Base-by-base conservation (phyloP, 2,888 invertebrate genomes). In the Sminthurides aquaticus region DNA sequence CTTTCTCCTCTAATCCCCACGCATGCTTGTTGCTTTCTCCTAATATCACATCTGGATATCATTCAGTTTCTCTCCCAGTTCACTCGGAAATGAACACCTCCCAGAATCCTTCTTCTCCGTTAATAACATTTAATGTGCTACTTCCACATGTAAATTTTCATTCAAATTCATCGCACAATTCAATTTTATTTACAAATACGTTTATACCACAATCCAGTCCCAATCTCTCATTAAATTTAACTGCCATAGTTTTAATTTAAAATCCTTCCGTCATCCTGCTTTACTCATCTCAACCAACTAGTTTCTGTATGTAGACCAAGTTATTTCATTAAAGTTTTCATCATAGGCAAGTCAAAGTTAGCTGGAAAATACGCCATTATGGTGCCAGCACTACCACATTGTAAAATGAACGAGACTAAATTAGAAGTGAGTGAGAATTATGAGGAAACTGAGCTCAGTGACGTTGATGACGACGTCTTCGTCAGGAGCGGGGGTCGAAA, bases 401-500 rank as follows among this genome's bases (percentile, higher is more conserved):
- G 73, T 60, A 68, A 68, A 59, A 73, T 73, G 73, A 73, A 73
- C 62, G 71, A 71, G 75, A 84, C 82, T 75, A 82, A 84, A 72
- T 81, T 85, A 61, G 84, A 85, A 72, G 83, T 87, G 55, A 80
- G 84, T 69, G 87, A 88, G 77, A 86, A 85, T 48, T 71, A 75
- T 49, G 75, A 76, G 75, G 87, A 87, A 72, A 79, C 79, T 56
- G 88, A 88, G 69, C 84, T 85, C 70, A 81, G 87, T 73, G 87
- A 87, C 78, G 85, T 88, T 18, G 88, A 88, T 75, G 88, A 88
- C 77, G 88, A 88, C 77, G 88, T 88, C 22, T 88, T 88, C 76
- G 87, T 88, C 71, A 81, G 87, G 68, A 87, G 88, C 79, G 86
- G 87, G 22, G 71, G 70, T 0, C 84, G 84, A 76, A 84, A 84